Percentiles rank a stretch among this genome's conserved stretches.
These are phyloP conservation scores for Tigriopus californicus DNA, from an alignment of 2,888 invertebrate species.

Conservation along the genomic window DNA sequence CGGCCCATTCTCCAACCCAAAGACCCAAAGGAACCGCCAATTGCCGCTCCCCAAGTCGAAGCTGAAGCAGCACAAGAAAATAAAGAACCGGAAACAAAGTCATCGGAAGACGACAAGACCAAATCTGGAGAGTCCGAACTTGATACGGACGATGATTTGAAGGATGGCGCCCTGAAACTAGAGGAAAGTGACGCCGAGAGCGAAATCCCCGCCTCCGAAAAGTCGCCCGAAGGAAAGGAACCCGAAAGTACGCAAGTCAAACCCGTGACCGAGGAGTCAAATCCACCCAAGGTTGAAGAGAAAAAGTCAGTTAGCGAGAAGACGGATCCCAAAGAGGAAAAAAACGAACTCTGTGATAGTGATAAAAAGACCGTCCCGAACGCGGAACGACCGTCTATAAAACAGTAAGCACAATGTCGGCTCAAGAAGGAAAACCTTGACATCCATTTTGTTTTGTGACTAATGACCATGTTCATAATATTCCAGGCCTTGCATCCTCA, in stretches of 20 bases:
- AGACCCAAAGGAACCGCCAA: too few relatives aligned
- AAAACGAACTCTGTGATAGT: not conserved
- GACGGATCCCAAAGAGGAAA: not conserved
- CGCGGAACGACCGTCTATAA: not conserved
- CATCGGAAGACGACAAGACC: conserved; percentile 43
- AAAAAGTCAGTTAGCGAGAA: not conserved
- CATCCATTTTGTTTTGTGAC: too few relatives aligned
- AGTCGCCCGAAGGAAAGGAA: not conserved
- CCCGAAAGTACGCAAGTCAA: too few relatives aligned
- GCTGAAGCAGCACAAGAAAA: conserved; percentile 14
- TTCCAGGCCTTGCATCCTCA: conserved; percentile 78
- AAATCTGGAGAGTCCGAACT: conserved; percentile 44
- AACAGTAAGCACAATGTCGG: not conserved
- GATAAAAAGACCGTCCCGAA: too few relatives aligned
- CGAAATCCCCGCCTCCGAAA: not conserved
- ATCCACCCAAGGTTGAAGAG: too few relatives aligned
- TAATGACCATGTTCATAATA: too few relatives aligned
- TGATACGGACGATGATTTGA: conserved; percentile 19
- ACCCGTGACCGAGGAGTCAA: too few relatives aligned
- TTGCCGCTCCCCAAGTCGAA: not conserved
- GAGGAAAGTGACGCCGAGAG: conserved; percentile 24
- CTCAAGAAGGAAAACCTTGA: too few relatives aligned
- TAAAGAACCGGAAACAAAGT: conserved; percentile 3
- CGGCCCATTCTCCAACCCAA: not conserved
- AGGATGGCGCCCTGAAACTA: conserved; percentile 11